Base-by-base conservation (phyloP, 1,140 invertebrate genomes). In the Hycleus cichorii region DNA sequence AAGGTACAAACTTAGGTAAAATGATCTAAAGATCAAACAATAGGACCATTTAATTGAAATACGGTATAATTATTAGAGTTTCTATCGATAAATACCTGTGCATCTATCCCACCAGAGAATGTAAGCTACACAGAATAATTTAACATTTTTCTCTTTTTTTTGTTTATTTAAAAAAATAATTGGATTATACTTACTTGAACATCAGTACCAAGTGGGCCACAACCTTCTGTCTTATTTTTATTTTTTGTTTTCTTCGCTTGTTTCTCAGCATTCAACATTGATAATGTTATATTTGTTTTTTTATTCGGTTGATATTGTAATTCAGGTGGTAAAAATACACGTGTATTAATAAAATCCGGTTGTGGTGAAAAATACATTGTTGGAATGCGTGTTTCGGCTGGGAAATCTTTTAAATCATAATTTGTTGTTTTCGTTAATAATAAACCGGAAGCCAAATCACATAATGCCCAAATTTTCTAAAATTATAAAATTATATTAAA, bases 381-480 rank as follows among this genome's bases (percentile, higher is more conserved):
- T n/a, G 90, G 88, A 69, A 91, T 89, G 66, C 88, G 77, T 5
- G 89, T 85, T 68, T 94, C 90, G 8, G 86, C 81, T 2, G 90
- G 88, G 70, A 90, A 90, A 69, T 95, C 91, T 72, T 92, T 91
- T 75, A 93, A 78, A 66, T 94, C 91, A 72, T 91, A 93, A 72
- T 84, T 91, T 25, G 83, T 85, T n/a, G 91, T 87, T 66, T 91
- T 91, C 11, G 88, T 82, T 73, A 91, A 82, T 64, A 97, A 86
- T 57, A 97, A 79, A 57, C 90, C 88, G 77, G 95, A 86, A 4
- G 93, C 90, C 52, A 97, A 78, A 80, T 98, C 95, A 79, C 94
- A 97, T 48, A 95, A 85, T 43, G 93, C 89, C 88, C 93, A 97
- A 67, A 98, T 77, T 90, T 95, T 97, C 91, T 96, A 59, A 54